Evolutionary conservation across 2,113 vertebrate genomes (phyloP), one percentile per base, ranked within the genome.

Genomic region (Galeopterus variegatus): DNA sequence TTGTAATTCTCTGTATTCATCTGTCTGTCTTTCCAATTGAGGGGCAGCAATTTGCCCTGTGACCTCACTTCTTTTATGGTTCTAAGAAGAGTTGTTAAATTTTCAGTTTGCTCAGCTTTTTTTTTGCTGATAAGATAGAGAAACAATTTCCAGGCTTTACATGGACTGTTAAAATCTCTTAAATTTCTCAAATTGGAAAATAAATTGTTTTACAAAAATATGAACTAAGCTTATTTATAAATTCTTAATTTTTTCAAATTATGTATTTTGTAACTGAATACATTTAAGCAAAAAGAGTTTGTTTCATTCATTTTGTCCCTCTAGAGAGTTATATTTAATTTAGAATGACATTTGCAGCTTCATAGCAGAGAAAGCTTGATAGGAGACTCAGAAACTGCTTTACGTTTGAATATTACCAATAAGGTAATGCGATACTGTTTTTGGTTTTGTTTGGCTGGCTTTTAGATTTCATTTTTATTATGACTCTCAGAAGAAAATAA

Each of bases 401-500:
- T 41, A 58, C 23, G 10, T 73, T 54, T 88, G 31, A 93, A 48
- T 54, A 0, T 52, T 6, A 81, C 56, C 45, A 14, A 31, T 45
- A 28, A 94, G 13, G 15, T 4, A 52, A 36, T 52, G 8, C 14
- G 52, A 50, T 76, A 6, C 26, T 48, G 10, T 67, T 81, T 93
- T 88, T 60, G 45, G 11, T 60, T 91, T 90, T 48, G 36, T n/a
- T 92, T 79, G 9, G 33, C 3, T 93, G 36, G 21, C 12, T 85
- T 83, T 83, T 31, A 65, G 8, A 94, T 79, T 96, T 82, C 58
- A 82, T 60, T 48, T 88, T 94, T 65, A 93, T 87, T 87, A 36
- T 69, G 54, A 76, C 28, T 36, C 18, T 52, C 33, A 54, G 26
- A 45, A 65, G 14, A 58, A 88, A 76, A 90, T 3, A 73, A 15